Evolutionary conservation across 37 sponge, comb jelly and placozoan genomes (phyloP).

Genomic region (Petrosia ficiformis): DNA sequence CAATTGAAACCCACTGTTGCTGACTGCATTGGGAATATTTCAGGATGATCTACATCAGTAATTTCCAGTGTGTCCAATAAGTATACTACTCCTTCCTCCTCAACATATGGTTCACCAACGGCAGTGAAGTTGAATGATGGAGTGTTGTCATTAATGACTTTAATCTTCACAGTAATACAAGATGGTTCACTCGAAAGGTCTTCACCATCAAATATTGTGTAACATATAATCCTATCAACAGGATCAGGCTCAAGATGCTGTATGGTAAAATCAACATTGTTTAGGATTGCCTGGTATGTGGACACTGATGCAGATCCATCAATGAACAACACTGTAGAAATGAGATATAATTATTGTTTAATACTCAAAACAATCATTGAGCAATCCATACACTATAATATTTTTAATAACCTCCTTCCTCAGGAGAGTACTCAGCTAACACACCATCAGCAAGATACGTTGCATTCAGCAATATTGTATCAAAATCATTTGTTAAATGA

Average conservation of each 20-base stretch:
- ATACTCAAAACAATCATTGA: neutral
- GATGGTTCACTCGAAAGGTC: conserved; percentile 44
- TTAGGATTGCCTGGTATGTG: conserved; percentile 35
- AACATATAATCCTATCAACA: conserved; percentile 10
- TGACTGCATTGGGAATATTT: conserved; percentile 22
- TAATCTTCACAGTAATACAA: conserved; percentile 30
- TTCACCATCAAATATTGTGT: conserved; percentile 41
- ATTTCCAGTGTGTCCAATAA: conserved; percentile 21
- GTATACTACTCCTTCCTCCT: conserved; percentile 8
- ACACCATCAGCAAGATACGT: conserved; percentile 11
- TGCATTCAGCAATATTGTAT: conserved; percentile 11
- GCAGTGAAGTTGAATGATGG: conserved; percentile 10
- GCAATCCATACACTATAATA: neutral
- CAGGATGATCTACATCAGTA: conserved; percentile 37
- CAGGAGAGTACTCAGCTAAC: neutral
- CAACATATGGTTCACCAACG: conserved; percentile 27
- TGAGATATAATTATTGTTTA: neutral
- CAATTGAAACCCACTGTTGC: conserved; percentile 27
- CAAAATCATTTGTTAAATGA: conserved; percentile 8
- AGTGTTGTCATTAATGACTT: conserved; percentile 42
- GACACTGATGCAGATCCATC: conserved; percentile 29
- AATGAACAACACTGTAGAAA: conserved; percentile 32
- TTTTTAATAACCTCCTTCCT: conserved; percentile 22
- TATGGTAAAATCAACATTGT: conserved; percentile 31
- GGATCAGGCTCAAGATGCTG: conserved; percentile 36